Conservation (phyloP, 2,797 vertebrate genomes). For the Chaenodraco wilsoni region DNA sequence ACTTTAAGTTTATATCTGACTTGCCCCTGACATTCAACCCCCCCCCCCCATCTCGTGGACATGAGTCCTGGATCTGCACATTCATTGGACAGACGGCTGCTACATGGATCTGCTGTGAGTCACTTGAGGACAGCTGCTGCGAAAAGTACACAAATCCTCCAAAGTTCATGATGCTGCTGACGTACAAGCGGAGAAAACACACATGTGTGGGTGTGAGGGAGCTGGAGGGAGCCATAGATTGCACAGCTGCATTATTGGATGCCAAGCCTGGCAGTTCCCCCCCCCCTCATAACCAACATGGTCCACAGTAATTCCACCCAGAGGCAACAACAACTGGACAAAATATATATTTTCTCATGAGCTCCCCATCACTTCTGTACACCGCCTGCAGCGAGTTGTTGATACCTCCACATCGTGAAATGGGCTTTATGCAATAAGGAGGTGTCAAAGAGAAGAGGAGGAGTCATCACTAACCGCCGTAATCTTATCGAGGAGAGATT, state of each 20-base stretch:
- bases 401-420: conserved; percentile 40
- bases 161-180: conserved; percentile 3
- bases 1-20: neutral
- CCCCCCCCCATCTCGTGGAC: conserved; percentile 40
- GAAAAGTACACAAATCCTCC: conserved; percentile 8
- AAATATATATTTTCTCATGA: conserved; percentile 74
- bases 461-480: conserved; percentile 3
- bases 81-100: conserved; percentile 51
- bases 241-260: conserved; percentile 72
- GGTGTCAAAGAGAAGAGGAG: neutral
- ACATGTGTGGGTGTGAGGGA: conserved; percentile 11
- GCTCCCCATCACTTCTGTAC: conserved; percentile 63
- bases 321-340: conserved; percentile 65
- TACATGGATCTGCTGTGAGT: conserved; percentile 33
- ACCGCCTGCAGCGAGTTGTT: conserved; percentile 61
- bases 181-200: conserved; percentile 5
- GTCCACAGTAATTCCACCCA: conserved; percentile 70
- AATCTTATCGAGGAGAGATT: conserved; percentile 17
- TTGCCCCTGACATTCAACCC: neutral
- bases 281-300: conserved; percentile 68
- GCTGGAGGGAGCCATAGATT: conserved; percentile 56
- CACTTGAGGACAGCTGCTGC: conserved; percentile 7
- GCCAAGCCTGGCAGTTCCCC: conserved; percentile 69
- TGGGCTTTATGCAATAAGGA: conserved; percentile 38
- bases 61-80: conserved; percentile 17